Evolutionary conservation across 2,888 invertebrate genomes (phyloP).

Genomic region (Aethes cnicana): DNA sequence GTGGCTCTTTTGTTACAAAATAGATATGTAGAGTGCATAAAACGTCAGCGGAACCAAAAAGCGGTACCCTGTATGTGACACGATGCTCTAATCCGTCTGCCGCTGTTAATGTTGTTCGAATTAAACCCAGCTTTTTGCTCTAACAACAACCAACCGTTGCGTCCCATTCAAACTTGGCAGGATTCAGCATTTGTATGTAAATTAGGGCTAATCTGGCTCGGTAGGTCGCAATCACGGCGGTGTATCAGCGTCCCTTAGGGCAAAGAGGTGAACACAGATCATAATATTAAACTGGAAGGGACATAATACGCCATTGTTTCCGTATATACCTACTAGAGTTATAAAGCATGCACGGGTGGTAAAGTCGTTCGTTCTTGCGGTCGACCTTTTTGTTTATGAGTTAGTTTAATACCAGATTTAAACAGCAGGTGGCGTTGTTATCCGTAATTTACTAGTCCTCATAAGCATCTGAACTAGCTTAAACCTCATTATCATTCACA

Average conservation of each 20-base stretch:
- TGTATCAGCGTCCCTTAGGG: slow-evolving; percentile 50
- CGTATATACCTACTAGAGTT: no score
- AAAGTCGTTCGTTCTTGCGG: slow-evolving; percentile 24
- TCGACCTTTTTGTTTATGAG: slow-evolving; percentile 30
- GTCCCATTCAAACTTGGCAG: slow-evolving; percentile 71
- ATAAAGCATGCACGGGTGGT: slow-evolving; percentile 30
- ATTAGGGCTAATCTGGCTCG: slow-evolving; percentile 70
- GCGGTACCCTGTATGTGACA: slow-evolving; percentile 58
- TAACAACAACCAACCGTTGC: slow-evolving; percentile 65
- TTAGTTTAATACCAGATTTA: slow-evolving; percentile 21
- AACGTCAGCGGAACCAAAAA: slow-evolving; percentile 46
- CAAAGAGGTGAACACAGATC: slow-evolving; percentile 38
- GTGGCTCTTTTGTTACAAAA: slow-evolving; percentile 6
- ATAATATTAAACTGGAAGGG: slow-evolving; percentile 45
- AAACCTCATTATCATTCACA: no score
- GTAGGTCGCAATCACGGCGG: slow-evolving; percentile 62
- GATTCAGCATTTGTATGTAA: slow-evolving; percentile 75
- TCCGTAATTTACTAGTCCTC: no score
- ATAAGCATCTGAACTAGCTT: no score
- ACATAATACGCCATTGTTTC: slow-evolving; percentile 29
- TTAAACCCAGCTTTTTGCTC: slow-evolving; percentile 74
- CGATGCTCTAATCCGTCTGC: slow-evolving; percentile 64
- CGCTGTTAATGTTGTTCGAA: slow-evolving; percentile 71
- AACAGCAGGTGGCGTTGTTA: slow-evolving; percentile 8
- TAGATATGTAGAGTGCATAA: slow-evolving; percentile 23